Evolutionary conservation across 2,113 vertebrate genomes (phyloP).

Genomic region (Ophthalmolycus amberensis): DNA sequence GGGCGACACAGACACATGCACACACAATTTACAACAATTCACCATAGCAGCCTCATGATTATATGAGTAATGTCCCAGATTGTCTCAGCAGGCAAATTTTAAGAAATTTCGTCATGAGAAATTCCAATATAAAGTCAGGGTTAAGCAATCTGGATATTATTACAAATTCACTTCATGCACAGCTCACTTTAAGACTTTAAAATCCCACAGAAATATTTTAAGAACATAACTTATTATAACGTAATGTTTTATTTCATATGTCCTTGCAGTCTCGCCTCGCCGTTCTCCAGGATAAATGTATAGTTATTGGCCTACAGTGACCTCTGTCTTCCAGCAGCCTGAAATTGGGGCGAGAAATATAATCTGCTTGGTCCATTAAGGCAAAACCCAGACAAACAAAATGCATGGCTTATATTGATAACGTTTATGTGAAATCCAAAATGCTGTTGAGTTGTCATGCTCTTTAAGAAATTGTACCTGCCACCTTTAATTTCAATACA

Average conservation of each 20-base stretch:
- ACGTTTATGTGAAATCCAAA: not conserved
- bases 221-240: not conserved
- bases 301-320: slow-evolving; percentile 33
- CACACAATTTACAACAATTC: slow-evolving; percentile 3
- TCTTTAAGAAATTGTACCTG: not conserved
- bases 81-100: not conserved
- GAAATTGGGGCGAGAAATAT: slow-evolving; percentile 43
- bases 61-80: not conserved
- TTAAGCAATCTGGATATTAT: not conserved
- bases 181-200: not conserved
- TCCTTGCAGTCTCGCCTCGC: not conserved
- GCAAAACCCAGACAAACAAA: slow-evolving; percentile 3
- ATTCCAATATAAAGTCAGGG: not conserved
- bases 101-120: not conserved
- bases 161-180: not conserved
- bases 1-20: slow-evolving; percentile 46
- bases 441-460: not conserved
- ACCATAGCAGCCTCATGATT: not conserved
- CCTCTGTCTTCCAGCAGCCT: slow-evolving; percentile 34
- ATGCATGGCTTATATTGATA: not conserved
- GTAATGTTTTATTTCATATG: not conserved
- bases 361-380: slow-evolving; percentile 7
- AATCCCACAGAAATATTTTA: not conserved
- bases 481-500: not conserved
- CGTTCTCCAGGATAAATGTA: slow-evolving; percentile 14